Evolutionary conservation across 35 echinoderm and acorn worm genomes (phyloP), one percentile per base, ranked within the genome.

Genomic region (Diadema setosum): DNA sequence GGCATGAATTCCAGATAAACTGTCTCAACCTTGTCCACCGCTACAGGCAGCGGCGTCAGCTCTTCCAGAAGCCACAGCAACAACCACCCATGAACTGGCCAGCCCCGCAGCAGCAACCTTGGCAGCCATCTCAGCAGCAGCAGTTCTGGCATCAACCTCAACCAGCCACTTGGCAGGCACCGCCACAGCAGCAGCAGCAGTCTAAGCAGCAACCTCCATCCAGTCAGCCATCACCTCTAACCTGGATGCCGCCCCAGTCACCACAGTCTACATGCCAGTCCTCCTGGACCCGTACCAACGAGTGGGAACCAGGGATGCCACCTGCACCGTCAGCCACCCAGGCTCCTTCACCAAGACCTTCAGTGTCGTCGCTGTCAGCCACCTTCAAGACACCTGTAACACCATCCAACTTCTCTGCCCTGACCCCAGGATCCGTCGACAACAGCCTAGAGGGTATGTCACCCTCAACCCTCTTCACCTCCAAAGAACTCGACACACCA

Each of bases 21-120:
- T 90, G 87, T 52, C 78, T 90, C 17, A 90, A 90, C 87, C 87
- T 89, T 58, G 87, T 89, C 43, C 87, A 89, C 3, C 27, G 74
- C 30, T 89, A 41, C 87, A 89, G 87, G 41, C 49, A 82, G 86
- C 46, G 46, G 31, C 69, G 17, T 33, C 46, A 34, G 24, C 87
- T 49, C 46, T 49, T 82, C 43, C 27, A 31, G 42, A 43, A 89
- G 87, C 48, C n/a, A 44, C 87, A 42, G 18, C 70, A 75, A 39
- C 87, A 89, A 50, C 87, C 11, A 89, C 87, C 87, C 7, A 39
- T 60, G 52, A 82, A 73, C 46, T 82, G 46, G 75, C 87, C 26
- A 45, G 9, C 75, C 70, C 40, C 87, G 63, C 73, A 89, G 73
- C 37, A 75, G 2, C 70, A 75, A 70, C 3, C 65, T 75, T 75